phyloP scores from a whole-genome alignment of 2,797 vertebrate genomes.

The Eremophila alpestris region DNA sequence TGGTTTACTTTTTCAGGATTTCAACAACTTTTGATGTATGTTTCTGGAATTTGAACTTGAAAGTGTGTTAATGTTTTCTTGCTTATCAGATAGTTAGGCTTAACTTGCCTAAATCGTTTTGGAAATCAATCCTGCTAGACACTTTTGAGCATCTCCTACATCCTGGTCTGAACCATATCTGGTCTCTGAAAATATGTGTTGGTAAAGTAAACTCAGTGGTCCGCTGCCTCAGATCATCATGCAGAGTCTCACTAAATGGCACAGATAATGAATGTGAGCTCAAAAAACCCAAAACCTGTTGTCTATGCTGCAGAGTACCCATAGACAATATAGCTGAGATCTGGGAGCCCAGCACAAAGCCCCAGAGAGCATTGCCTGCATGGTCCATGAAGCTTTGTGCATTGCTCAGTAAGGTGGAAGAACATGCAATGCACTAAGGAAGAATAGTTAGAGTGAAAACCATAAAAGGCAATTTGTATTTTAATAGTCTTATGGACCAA shows the following conservation, averaged over 20 bases:
- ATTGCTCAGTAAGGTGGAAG: neutral
- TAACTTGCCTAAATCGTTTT: neutral
- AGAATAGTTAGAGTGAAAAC: neutral
- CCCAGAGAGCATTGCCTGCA: neutral
- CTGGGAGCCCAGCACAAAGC: neutral
- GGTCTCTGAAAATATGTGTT: neutral
- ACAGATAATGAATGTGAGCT: neutral
- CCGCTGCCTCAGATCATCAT: neutral
- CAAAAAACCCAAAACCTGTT: neutral
- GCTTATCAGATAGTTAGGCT: neutral
- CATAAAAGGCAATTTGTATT: neutral
- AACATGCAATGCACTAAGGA: neutral
- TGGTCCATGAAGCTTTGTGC: neutral
- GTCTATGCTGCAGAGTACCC: neutral
- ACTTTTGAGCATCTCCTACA: neutral
- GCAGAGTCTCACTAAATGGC: neutral
- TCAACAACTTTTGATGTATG: slow-evolving; percentile 69
- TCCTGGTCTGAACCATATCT: neutral
- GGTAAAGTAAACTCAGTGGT: neutral
- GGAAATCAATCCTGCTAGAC: neutral
- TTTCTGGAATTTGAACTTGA: slow-evolving; percentile 64
- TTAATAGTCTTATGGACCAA: neutral
- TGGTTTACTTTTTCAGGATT: slow-evolving; percentile 61
- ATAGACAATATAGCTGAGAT: neutral
- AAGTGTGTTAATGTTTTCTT: neutral